Base-by-base conservation (phyloP, 2,113 vertebrate genomes). In the Balaenoptera acutorostrata region DNA sequence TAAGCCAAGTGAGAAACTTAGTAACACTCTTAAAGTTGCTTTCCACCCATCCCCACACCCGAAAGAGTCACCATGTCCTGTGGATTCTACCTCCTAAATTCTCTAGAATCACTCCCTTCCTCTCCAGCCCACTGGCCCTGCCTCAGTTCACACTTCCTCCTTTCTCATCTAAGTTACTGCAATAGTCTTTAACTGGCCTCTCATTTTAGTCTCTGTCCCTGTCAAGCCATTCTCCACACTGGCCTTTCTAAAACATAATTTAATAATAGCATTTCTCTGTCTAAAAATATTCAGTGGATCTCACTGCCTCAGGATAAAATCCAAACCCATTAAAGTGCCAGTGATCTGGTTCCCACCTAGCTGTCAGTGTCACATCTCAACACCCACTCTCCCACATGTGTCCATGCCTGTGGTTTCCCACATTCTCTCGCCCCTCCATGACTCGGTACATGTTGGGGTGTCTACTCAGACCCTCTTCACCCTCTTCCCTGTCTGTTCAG, bases 11-110 rank as follows among this genome's bases (percentile, higher is more conserved):
- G 6, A 92, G 41, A 95, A 91, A 77, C 49, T 41, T 61, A 61
- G 12, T 41, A 68, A 75, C 31, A 23, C 75, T 69, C 18, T 84
- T 83, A 68, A 97, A 96, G 74, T 81, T 57, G 61, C 63, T 85
- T 90, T 55, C 59, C 7, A 84, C 31, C 15, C 7, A 36, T 1
- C 8, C 7, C 71, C 63, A 83, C 21, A n/a, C 61, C 33, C 15
- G 92, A 82, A 77, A 11, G 49, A 55, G 29, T 69, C 31, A 69
- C 61, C 27, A 81, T 31, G 25, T 36, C 49, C 88, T 69, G 0
- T 86, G 39, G n/a, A 74, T 39, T 68, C 71, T 55, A 68, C 15
- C 83, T 74, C 11, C 41, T 41, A 27, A 66, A 41, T 74, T 52
- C 57, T 52, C 41, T n/a, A 39, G 71, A 88, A 27, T 55, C 15